Base-by-base conservation (phyloP, 1,140 invertebrate genomes). In the Sminthurinus signatus region DNA sequence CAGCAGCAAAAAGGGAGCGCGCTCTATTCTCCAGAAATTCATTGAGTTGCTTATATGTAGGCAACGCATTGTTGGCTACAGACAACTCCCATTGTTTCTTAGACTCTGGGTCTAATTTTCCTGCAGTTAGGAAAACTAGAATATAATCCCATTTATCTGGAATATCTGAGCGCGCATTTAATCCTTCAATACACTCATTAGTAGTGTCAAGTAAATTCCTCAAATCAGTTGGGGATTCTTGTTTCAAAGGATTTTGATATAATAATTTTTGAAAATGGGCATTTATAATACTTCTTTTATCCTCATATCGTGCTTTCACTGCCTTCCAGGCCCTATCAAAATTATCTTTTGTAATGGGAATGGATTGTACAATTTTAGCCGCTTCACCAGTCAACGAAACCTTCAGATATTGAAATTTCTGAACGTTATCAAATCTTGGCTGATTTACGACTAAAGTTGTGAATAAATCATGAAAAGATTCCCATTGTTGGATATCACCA, bases 51-150 rank as follows among this genome's bases (percentile, higher is more conserved):
- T 14, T 31, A 21, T 3, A 8, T 4, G 54, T 21, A 3, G 55
- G 54, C 17, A 59, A 4, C 3, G 5, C 36, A 42, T 29, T 39
- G 12, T 48, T 28, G 3, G 12, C 15, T 12, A 55, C 8, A 2
- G 27, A 31, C 39, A 29, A 17, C 19, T 29, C 46, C 42, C 39
- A 64, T 8, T 62, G 31, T 19, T 50, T 36, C 3, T 39, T 25
- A 42, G 68, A 21, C n/a, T 64, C 57, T 21, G 10, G 12, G 28
- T 70, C 65, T 23, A 70, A n/a, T 42, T 60, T 62, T 14, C 56
- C 46, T 14, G 36, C n/a, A 17, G 55, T 46, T 2, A 63, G 10
- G 31, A 64, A 58, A 2, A 64, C 68, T 3, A 64, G 21, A 2
- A 64, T 15, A 5, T 25, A 32, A 48, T 70, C 68, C 52, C 46